Evolutionary conservation across 2,797 vertebrate genomes (phyloP).

Genomic region (Bradypodion ventrale): DNA sequence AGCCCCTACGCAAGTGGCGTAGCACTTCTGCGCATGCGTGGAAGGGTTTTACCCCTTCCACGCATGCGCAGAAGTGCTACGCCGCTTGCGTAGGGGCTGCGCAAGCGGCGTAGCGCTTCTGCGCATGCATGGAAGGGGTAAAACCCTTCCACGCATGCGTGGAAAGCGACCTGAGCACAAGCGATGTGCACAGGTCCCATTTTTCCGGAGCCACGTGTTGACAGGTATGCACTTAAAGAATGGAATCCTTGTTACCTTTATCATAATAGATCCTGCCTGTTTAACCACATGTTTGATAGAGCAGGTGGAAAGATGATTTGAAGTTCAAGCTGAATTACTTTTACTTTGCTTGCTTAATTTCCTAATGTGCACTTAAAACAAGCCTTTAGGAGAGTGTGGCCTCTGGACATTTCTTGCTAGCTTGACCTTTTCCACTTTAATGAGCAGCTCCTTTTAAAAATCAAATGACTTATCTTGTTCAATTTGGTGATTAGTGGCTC

Average conservation of each 20-base stretch:
- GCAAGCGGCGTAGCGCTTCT: too few species aligned
- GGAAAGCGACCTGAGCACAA: too few species aligned
- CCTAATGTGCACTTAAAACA: slow-evolving; percentile 31
- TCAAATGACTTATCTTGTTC: slow-evolving; percentile 7
- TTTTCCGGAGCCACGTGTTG: too few species aligned
- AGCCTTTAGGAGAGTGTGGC: slow-evolving; percentile 7
- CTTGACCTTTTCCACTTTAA: slow-evolving; percentile 53
- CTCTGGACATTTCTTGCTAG: slow-evolving; percentile 30
- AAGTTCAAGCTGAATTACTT: slow-evolving; percentile 15
- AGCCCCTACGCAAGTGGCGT: too few species aligned
- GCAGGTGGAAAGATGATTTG: not conserved
- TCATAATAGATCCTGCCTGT: slow-evolving; percentile 12
- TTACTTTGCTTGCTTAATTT: slow-evolving; percentile 46
- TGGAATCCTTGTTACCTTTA: slow-evolving; percentile 12
- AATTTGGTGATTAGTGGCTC: slow-evolving; percentile 15
- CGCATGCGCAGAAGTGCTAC: too few species aligned
- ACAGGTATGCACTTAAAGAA: too few species aligned
- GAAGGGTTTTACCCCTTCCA: too few species aligned
- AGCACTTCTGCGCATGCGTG: too few species aligned
- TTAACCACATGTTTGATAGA: slow-evolving; percentile 22
- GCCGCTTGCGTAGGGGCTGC: too few species aligned
- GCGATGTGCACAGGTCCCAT: too few species aligned
- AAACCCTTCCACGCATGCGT: too few species aligned
- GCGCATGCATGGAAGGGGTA: too few species aligned
- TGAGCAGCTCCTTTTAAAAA: slow-evolving; percentile 39